These are phyloP conservation scores for Biston betularia DNA, from an alignment of 2,888 invertebrate species.

Conservation along the genomic window DNA sequence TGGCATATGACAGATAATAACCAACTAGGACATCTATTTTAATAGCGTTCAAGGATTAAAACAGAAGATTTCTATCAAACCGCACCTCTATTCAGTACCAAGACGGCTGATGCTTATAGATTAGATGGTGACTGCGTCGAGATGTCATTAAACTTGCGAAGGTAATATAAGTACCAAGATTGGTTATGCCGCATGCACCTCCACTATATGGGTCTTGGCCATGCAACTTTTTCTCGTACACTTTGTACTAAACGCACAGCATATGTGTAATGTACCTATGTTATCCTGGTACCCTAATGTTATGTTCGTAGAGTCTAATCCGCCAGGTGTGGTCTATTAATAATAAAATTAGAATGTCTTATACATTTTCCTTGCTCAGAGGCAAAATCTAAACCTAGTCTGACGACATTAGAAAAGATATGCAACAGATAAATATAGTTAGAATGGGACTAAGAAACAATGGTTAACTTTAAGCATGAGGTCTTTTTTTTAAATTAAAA, in stretches of 20 bases:
- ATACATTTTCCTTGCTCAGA: conserved; percentile 7
- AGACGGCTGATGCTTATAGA: conserved; percentile 22
- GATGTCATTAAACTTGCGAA: conserved; percentile 48
- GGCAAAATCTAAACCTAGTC: not conserved
- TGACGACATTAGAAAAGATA: not conserved
- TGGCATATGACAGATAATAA: not conserved
- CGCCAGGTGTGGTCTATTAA: conserved; percentile 29
- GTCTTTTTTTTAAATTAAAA: no score
- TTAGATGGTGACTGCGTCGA: not conserved
- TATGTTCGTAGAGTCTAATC: conserved; percentile 19
- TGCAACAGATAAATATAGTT: no score
- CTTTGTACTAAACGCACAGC: conserved; percentile 70
- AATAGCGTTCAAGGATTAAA: conserved; percentile 33
- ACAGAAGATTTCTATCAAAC: conserved; percentile 30
- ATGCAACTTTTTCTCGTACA: conserved; percentile 83
- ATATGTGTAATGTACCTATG: conserved; percentile 53
- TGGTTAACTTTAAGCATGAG: no score
- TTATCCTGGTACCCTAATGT: conserved; percentile 61
- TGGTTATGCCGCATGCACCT: conserved; percentile 61
- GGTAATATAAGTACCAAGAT: conserved; percentile 72
- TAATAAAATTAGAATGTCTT: conserved; percentile 29
- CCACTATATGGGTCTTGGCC: conserved; percentile 84
- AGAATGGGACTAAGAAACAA: no score
- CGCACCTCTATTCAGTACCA: conserved; percentile 17
- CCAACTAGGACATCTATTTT: not conserved